Evolutionary conservation across 2,113 vertebrate genomes (phyloP).

Genomic region (Hyperopisus bebe): DNA sequence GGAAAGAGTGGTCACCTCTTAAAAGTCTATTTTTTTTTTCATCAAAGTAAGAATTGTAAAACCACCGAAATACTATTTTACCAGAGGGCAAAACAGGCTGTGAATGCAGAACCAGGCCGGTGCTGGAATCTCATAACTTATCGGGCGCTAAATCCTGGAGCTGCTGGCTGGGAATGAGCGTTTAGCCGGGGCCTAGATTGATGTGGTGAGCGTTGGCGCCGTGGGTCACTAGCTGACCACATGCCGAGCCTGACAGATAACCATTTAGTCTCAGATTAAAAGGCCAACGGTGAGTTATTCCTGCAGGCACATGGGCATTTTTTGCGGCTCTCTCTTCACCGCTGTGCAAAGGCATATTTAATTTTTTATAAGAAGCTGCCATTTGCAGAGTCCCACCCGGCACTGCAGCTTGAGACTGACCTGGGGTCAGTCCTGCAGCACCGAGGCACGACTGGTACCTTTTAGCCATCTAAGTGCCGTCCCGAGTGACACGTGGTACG

Average conservation of each 20-base stretch:
- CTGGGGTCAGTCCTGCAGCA: neutral
- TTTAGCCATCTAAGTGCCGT: neutral
- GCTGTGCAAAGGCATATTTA: neutral
- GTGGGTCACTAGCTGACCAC: neutral
- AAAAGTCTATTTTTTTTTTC: neutral
- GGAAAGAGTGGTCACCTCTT: neutral
- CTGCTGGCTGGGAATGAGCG: neutral
- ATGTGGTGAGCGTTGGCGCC: neutral
- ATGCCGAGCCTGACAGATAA: neutral
- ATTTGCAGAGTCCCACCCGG: neutral
- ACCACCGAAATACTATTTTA: neutral
- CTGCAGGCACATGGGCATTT: neutral
- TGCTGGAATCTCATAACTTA: neutral
- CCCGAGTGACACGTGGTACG: neutral
- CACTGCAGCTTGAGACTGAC: neutral
- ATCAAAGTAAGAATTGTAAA: constrained; percentile 2
- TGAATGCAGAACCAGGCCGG: neutral
- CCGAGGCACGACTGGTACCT: neutral
- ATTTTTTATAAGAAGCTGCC: neutral
- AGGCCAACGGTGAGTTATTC: neutral
- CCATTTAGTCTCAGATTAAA: constrained; percentile 2
- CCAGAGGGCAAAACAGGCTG: neutral
- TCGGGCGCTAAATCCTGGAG: neutral
- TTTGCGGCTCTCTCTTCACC: neutral
- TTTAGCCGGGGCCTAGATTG: neutral